phyloP scores from a whole-genome alignment of 2,113 vertebrate species.

The Ceratotherium simum region DNA sequence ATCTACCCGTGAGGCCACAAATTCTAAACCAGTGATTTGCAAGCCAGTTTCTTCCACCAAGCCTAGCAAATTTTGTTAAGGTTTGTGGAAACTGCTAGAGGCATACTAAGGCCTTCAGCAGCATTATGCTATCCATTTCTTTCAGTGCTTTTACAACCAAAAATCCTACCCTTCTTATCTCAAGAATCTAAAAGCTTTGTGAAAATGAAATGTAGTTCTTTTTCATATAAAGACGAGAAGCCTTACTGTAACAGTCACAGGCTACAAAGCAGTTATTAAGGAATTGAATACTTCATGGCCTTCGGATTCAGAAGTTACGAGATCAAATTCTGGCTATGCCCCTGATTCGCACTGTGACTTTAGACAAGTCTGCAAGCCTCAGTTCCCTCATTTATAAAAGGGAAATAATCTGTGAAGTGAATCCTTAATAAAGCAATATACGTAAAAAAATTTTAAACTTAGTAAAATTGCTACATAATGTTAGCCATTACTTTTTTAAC shows the following conservation, averaged over 20 bases:
- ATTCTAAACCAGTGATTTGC: not conserved
- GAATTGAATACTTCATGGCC: not conserved
- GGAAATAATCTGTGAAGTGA: not conserved
- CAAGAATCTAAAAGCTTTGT: slow-evolving; percentile 17
- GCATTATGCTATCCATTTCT: not conserved
- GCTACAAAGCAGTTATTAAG: not conserved
- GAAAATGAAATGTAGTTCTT: not conserved
- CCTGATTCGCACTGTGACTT: not conserved
- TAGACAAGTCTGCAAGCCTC: not conserved
- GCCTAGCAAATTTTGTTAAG: not conserved
- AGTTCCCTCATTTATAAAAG: not conserved
- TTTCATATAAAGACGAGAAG: not conserved
- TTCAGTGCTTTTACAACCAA: not conserved
- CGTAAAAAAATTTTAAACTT: not conserved
- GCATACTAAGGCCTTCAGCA: not conserved
- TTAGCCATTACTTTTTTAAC: not conserved
- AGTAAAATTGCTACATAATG: not conserved
- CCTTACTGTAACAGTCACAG: not conserved
- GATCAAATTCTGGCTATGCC: not conserved
- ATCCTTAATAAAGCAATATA: not conserved
- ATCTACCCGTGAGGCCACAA: not conserved
- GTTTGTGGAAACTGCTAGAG: not conserved
- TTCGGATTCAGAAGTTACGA: not conserved
- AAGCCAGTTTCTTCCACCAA: slow-evolving; percentile 25
- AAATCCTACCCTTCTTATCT: not conserved